Conservation (phyloP, 2,797 vertebrate species). For the Austrolebias charrua region DNA sequence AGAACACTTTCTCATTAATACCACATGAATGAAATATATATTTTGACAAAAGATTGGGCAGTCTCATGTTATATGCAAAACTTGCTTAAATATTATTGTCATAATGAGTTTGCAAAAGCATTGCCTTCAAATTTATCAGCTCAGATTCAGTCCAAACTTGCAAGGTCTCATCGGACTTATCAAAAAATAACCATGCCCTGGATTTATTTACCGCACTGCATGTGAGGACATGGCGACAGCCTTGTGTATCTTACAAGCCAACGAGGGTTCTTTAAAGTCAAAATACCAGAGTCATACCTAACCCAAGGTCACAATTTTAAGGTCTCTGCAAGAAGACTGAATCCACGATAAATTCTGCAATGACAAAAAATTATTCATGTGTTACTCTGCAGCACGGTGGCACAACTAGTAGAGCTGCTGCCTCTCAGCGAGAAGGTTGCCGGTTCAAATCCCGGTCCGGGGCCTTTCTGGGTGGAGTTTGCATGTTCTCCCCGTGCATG, state of each 20-base stretch:
- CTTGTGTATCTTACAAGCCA: constrained; percentile 19
- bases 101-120: neutral
- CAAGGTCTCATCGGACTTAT: constrained; percentile 10
- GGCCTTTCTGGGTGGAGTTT: no score
- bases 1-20: no score
- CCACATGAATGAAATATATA: neutral
- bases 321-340: constrained; percentile 17
- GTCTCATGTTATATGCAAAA: neutral
- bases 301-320: constrained; percentile 42
- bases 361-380: neutral
- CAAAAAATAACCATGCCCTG: constrained; percentile 9
- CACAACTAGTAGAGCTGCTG: no score
- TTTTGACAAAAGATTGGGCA: neutral
- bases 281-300: constrained; percentile 55
- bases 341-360: constrained; percentile 3
- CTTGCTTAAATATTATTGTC: neutral
- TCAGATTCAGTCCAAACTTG: constrained; percentile 14
- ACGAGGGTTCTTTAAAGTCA: constrained; percentile 38
- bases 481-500: no score
- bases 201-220: constrained; percentile 23
- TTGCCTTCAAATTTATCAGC: constrained; percentile 1
- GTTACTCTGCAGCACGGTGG: constrained; percentile 3
- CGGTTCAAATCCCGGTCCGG: no score
- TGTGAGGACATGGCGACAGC: constrained; percentile 40
- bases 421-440: no score